Conservation (phyloP, 2,113 vertebrate genomes). For the Aldabrachelys gigantea region DNA sequence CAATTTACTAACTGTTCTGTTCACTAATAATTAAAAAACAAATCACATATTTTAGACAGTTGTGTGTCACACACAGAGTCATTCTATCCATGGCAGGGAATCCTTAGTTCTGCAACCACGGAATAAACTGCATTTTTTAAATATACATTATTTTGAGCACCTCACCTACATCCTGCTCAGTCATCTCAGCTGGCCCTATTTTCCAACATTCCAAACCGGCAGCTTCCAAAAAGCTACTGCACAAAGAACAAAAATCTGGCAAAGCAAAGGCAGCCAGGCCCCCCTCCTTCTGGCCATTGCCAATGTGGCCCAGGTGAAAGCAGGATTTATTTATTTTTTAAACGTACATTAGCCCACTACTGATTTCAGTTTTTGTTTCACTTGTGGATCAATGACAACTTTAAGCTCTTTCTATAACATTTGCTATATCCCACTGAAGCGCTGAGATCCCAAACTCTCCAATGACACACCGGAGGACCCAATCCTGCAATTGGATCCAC, state of each 20-base stretch:
- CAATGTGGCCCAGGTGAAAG: neutral
- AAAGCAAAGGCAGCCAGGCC: neutral
- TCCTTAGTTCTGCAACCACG: neutral
- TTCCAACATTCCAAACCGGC: neutral
- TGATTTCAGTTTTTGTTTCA: neutral
- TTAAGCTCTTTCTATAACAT: neutral
- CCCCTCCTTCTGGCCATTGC: accelerated
- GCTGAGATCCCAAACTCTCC: neutral
- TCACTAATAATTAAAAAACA: too few relatives aligned
- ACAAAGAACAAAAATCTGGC: neutral
- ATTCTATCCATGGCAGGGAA: neutral
- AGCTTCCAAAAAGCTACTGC: neutral
- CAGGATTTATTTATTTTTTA: neutral
- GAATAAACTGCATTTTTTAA: neutral
- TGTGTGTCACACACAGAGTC: neutral
- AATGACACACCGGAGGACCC: neutral
- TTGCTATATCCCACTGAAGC: neutral
- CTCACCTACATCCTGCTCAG: neutral
- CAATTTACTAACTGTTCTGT: too few relatives aligned
- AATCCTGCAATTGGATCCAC: neutral
- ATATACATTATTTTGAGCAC: neutral
- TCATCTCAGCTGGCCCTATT: neutral
- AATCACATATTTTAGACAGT: too few relatives aligned
- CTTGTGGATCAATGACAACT: accelerated
- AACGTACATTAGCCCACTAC: accelerated